Evolutionary conservation across 2,888 invertebrate species (phyloP), one percentile per base, ranked within the genome.

Genomic region (Sepioteuthis lessoniana): DNA sequence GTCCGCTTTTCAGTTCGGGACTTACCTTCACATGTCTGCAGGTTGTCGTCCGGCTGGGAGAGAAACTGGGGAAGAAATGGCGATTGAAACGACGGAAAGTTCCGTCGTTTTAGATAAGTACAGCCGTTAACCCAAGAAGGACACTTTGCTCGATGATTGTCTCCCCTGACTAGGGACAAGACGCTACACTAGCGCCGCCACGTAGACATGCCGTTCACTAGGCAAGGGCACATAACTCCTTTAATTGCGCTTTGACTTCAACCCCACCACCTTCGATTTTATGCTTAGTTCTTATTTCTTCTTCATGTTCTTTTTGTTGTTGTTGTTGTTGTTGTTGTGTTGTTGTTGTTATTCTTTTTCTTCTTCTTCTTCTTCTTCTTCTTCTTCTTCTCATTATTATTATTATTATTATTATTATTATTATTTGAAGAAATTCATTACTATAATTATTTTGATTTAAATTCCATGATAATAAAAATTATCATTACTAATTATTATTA

Each of bases 61-160:
- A n/a, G 76, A 76, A 76, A 31, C 16, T 76, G 76, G 76, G 76
- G n/a, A 76, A 76, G 76, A 76, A 76, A 76, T 76, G 76, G 76
- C 76, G 76, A 76, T n/a, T 76, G 8, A 13, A 16, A 31, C n/a
- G n/a, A 31, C n/a, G 76, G n/a, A 76, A 76, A n/a, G 76, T 76
- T 31, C n/a, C 76, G 76, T 76, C n/a, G 31, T 76, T n/a, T n/a
- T 76, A n/a, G 31, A 8, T n/a, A 76, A n/a, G 31, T 76, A 76
- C 76, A 76, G 76, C 76, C 76, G 76, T 76, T 76, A 76, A 76
- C 76, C 76, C n/a, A 76, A 76, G n/a, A n/a, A 76, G 76, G n/a
- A 76, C 13, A 76, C n/a, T 76, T 76, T 76, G 76, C 76, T 76
- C 76, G 76, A 76, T 31, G 76, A 76, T 76, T 76, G 76, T n/a